Percentiles rank a stretch among this genome's conserved stretches.
Evolutionary conservation across 2,888 invertebrate species (phyloP).

Genomic region (Philonicus albiceps): DNA sequence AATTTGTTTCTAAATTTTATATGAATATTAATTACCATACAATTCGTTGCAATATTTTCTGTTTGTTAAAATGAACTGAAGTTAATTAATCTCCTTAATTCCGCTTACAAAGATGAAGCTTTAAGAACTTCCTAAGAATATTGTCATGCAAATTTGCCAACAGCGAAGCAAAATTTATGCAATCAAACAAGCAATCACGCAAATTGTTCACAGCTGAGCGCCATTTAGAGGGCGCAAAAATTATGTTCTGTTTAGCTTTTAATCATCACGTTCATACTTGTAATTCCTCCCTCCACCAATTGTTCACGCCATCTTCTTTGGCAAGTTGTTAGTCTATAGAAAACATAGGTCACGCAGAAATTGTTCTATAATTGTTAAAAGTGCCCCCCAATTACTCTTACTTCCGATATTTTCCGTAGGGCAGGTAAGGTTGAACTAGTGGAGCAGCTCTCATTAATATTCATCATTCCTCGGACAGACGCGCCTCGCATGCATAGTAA

Average conservation of each 20-base stretch:
- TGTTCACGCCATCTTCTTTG: neutral
- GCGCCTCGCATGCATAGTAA: slow-evolving; percentile 21
- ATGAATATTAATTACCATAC: too few species aligned
- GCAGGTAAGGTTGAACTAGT: neutral
- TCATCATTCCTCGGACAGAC: slow-evolving; percentile 12
- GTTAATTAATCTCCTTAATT: too few species aligned
- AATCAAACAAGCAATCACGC: neutral
- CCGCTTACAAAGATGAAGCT: neutral
- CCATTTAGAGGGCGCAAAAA: neutral
- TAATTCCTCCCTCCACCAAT: neutral
- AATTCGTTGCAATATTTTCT: too few species aligned
- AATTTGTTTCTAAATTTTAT: too few species aligned
- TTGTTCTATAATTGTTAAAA: neutral
- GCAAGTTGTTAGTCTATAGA: neutral
- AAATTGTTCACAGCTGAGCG: neutral
- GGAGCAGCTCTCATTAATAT: neutral
- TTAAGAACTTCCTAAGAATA: neutral
- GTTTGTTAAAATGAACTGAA: too few species aligned
- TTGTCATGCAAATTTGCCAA: neutral
- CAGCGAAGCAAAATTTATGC: neutral
- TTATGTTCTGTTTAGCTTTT: neutral
- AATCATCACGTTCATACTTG: neutral
- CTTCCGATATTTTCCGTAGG: neutral
- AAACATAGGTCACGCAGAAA: neutral
- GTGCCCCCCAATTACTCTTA: neutral